Evolutionary conservation across 2,113 vertebrate genomes (phyloP), one percentile per base, ranked within the genome.

Genomic region (Lamprotornis superbus): DNA sequence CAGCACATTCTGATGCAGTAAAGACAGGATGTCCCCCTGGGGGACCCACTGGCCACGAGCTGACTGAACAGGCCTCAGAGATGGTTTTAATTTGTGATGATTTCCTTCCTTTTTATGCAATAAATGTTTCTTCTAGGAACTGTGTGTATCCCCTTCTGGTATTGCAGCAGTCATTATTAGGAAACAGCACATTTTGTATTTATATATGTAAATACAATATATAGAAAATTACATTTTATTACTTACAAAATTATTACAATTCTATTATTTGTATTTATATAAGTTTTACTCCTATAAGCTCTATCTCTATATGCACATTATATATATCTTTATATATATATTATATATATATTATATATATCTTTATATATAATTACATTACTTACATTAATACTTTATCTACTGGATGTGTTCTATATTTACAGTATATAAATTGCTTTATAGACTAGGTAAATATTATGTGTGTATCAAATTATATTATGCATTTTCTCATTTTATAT

Each of bases 11-110:
- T 7, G 35, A 2, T 23, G 42, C 65, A 15, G 44, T 5, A 5
- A 23, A 9, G 46, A 5, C 20, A 27, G 2, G 5, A 10, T 0
- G 3, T 35, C 5, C 39, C 35, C 49, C n/a, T 0, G 0, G 28
- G 11, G 47, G 2, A 30, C 25, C 56, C 37, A 16, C 27, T 2
- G 14, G 21, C 46, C 12, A 8, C 47, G 46, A 33, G 3, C 60
- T 28, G 27, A 10, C 13, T 9, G 25, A 55, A 11, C 0, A 0
- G 25, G 35, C 47, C 49, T 50, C 47, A 24, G 47, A 71, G 28
- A 7, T 8, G 49, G 1, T 31, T 33, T 12, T 30, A 18, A 18
- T 30, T 15, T 27, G 17, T 46, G 57, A 1, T 19, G 28, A 33
- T 3, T 65, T n/a, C 60, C 46, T 60, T 77, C 37, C n/a, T 42